phyloP scores from a whole-genome alignment of 2,113 vertebrate genomes.

The Chroicocephalus ridibundus region DNA sequence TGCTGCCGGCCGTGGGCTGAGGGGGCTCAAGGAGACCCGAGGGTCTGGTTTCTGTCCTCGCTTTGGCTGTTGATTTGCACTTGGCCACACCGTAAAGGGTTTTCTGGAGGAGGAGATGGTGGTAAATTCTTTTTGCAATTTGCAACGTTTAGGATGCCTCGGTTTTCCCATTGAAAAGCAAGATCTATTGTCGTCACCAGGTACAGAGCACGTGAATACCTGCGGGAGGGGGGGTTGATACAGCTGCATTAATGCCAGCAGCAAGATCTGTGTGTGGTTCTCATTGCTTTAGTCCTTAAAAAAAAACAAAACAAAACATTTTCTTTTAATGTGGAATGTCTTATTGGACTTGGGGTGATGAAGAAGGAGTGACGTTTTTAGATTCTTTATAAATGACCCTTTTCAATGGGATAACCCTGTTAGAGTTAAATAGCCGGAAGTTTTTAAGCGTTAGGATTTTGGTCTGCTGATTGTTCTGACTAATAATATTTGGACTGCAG shows the following conservation, averaged over 20 bases:
- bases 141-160: background rate
- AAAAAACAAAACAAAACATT: background rate
- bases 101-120: background rate
- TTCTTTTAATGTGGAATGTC: background rate
- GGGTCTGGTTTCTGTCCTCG: background rate
- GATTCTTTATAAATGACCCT: background rate
- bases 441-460: background rate
- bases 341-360: background rate
- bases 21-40: background rate
- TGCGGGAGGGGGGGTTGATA: background rate
- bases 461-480: background rate
- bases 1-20: accelerated
- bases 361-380: background rate
- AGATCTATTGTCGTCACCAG: background rate
- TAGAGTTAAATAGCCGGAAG: background rate
- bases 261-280: background rate
- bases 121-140: background rate
- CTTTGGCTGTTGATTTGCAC: background rate
- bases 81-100: background rate
- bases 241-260: background rate
- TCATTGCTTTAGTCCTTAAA: background rate
- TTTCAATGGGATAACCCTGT: background rate
- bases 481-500: background rate
- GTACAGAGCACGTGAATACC: background rate
- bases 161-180: background rate